These are phyloP conservation scores for Tipula lateralis DNA, from an alignment of 2,888 invertebrate genomes.

Conservation along the genomic window DNA sequence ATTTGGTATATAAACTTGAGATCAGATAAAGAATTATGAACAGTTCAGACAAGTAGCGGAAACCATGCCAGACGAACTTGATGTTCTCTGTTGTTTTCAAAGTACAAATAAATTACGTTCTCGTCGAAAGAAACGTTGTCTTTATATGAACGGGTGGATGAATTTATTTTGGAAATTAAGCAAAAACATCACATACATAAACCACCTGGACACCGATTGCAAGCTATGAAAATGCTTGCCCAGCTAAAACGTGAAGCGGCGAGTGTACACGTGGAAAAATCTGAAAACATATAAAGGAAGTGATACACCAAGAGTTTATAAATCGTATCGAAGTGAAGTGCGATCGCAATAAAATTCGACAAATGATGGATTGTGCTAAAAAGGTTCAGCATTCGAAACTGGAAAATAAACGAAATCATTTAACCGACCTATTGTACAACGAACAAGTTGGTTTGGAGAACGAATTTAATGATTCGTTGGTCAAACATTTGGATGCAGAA, in stretches of 20 bases:
- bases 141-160: no score
- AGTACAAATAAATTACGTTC: no score
- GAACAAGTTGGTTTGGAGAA: background rate
- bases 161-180: no score
- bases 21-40: no score
- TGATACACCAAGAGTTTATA: background rate
- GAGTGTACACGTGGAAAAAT: background rate
- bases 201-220: background rate
- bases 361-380: background rate
- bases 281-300: background rate
- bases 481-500: background rate
- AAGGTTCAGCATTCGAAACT: background rate
- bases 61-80: no score
- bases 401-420: background rate
- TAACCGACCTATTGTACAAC: background rate
- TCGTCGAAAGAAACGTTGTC: no score
- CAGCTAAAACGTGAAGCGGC: background rate
- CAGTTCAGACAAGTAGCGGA: no score
- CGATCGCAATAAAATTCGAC: background rate
- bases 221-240: background rate
- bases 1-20: no score
- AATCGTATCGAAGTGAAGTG: background rate
- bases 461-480: background rate
- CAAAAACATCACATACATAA: no score
- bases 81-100: no score